Evolutionary conservation across 2,113 vertebrate species (phyloP).

Genomic region (Lynx canadensis): DNA sequence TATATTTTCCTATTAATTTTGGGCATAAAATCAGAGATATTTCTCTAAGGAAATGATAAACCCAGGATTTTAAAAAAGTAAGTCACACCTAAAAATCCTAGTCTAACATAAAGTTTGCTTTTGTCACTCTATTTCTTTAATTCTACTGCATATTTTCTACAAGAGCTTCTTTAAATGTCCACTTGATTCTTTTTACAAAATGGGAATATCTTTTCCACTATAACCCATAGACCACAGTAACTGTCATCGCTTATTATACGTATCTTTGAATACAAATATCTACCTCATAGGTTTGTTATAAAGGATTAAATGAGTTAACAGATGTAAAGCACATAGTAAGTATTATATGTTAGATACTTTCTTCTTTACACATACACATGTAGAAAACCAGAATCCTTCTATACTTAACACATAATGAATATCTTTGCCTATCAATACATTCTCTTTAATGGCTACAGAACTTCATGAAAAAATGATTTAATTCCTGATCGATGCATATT

Average conservation of each 20-base stretch:
- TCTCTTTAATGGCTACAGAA: not conserved
- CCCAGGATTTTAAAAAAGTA: not conserved
- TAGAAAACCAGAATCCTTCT: not conserved
- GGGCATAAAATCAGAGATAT: slow-evolving; percentile 6
- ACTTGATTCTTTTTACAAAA: slow-evolving; percentile 35
- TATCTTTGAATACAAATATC: not conserved
- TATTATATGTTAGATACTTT: not conserved
- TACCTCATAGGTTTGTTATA: not conserved
- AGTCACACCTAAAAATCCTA: not conserved
- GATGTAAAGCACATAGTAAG: not conserved
- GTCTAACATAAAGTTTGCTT: slow-evolving; percentile 15
- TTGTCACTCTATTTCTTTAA: slow-evolving; percentile 12
- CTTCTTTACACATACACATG: not conserved
- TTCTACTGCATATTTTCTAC: not conserved
- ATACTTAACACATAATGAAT: not conserved
- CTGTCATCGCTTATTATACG: not conserved
- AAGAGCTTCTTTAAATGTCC: not conserved
- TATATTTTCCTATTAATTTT: slow-evolving; percentile 42
- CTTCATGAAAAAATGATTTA: not conserved
- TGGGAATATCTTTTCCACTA: not conserved
- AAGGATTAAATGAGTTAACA: not conserved
- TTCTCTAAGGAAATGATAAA: slow-evolving; percentile 47
- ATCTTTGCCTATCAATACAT: slow-evolving; percentile 19
- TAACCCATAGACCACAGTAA: not conserved
- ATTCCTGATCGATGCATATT: not conserved